Evolutionary conservation across 1,140 invertebrate species (phyloP), one percentile per base, ranked within the genome.

Genomic region (Meteorus sp.): DNA sequence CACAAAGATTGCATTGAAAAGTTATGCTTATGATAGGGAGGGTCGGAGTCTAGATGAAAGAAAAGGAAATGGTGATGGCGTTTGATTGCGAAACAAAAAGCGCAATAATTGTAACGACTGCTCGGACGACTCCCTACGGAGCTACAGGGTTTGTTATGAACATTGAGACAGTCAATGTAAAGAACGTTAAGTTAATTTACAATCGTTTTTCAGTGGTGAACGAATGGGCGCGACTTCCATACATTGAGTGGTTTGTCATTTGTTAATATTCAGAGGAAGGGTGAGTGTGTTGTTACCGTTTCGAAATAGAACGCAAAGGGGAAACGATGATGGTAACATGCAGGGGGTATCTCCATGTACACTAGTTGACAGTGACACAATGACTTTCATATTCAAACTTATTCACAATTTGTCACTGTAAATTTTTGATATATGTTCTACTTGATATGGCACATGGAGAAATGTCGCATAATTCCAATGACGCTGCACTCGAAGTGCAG

Each of bases 11-110:
- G n/a, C n/a, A n/a, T n/a, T n/a, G n/a, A n/a, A n/a, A n/a, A n/a
- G n/a, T n/a, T n/a, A n/a, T n/a, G n/a, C n/a, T n/a, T n/a, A n/a
- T n/a, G n/a, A n/a, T n/a, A n/a, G n/a, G n/a, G 45, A 60, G 35
- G 33, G 39, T 39, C n/a, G 17, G 39, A 19, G 44, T 17, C 5
- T 45, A 56, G 45, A 29, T 29, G 52, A n/a, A n/a, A n/a, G n/a
- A n/a, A n/a, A n/a, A n/a, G n/a, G n/a, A n/a, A n/a, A n/a, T n/a
- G n/a, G n/a, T n/a, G n/a, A n/a, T 20, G 29, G 47, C 61, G 59
- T 29, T 64, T 67, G 66, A 72, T 73, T 58, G 69, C 64, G 70
- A 78, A 75, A 78, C 76, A 78, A 77, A 78, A 72, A 74, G 67
- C 70, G 67, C 63, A 72, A 77, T 79, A 77, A 79, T 77, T 76